These are phyloP conservation scores for Sphaeridia pumilis DNA, from an alignment of 2,888 invertebrate species.

Conservation along the genomic window DNA sequence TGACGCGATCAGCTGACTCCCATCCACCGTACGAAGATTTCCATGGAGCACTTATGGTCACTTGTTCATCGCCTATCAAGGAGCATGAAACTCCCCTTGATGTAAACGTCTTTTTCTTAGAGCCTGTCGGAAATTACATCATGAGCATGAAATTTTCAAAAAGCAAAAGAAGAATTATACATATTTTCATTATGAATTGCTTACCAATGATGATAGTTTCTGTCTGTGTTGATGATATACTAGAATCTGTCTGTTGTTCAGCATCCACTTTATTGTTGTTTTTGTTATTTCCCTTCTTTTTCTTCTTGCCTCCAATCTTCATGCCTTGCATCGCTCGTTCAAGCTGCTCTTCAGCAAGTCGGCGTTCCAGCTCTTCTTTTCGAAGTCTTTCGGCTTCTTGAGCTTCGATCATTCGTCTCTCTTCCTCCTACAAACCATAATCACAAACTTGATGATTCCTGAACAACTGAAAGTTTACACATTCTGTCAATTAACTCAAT, in stretches of 20 bases:
- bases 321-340: neutral
- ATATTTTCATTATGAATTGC: no score
- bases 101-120: neutral
- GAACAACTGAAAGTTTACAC: neutral
- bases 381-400: neutral
- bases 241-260: neutral
- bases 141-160: neutral
- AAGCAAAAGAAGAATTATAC: neutral
- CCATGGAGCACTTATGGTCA: neutral
- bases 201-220: no score
- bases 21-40: conserved; percentile 2
- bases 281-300: neutral
- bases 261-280: neutral
- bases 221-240: no score
- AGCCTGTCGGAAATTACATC: neutral
- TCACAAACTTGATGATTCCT: neutral
- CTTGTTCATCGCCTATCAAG: neutral
- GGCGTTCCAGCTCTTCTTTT: neutral
- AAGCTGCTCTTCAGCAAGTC: neutral
- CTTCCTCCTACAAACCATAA: neutral
- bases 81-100: conserved; percentile 9
- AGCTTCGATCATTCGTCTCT: neutral
- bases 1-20: no score
- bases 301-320: neutral
- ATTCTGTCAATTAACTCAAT: neutral